Conservation (phyloP, 2,888 invertebrate genomes). For the Saturnia pavonia region DNA sequence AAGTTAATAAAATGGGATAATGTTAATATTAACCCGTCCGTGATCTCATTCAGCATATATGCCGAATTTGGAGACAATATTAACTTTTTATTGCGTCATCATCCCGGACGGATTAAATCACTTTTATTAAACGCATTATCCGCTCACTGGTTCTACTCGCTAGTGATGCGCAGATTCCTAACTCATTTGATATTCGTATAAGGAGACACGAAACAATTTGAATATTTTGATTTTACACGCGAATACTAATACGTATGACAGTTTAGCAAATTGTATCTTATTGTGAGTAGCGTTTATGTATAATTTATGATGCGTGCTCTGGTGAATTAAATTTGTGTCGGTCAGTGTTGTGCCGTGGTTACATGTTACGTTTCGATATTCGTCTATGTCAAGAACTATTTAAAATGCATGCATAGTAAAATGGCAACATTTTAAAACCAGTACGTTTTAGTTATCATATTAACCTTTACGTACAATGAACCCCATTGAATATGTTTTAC, state of each 20-base stretch:
- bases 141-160: slow-evolving; percentile 2
- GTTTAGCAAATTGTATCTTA: slow-evolving; percentile 73
- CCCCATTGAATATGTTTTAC: too few species aligned
- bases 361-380: slow-evolving; percentile 5
- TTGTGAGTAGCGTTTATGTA: slow-evolving; percentile 55
- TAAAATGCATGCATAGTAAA: background rate
- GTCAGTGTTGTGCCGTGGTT: slow-evolving; percentile 13
- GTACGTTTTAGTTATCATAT: background rate
- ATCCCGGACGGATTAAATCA: too few species aligned
- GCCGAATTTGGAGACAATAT: too few species aligned
- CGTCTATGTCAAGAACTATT: slow-evolving; percentile 11
- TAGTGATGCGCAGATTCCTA: slow-evolving; percentile 9
- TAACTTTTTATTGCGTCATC: too few species aligned
- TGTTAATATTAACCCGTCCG: background rate
- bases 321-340: slow-evolving; percentile 58
- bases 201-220: slow-evolving; percentile 71
- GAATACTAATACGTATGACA: slow-evolving; percentile 67
- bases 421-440: background rate
- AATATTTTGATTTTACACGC: slow-evolving; percentile 67
- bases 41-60: too few species aligned
- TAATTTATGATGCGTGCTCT: slow-evolving; percentile 66
- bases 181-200: slow-evolving; percentile 52
- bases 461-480: too few species aligned
- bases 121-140: background rate
- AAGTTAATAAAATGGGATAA: background rate